Base-by-base conservation (phyloP, 2,113 vertebrate species). In the Motacilla alba region DNA sequence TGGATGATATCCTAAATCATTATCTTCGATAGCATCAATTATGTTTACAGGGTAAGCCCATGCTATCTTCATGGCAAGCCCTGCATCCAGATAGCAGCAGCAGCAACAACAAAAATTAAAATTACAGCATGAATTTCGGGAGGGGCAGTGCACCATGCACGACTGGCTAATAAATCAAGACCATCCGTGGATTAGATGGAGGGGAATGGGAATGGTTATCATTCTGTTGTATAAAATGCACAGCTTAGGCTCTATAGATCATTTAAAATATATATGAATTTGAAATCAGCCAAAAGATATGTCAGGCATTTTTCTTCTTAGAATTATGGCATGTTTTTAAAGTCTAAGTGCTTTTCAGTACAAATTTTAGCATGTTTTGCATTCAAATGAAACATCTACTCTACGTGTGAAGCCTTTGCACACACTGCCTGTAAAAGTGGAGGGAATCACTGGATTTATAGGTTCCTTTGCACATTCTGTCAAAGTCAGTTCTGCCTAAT, bases 1-100 rank as follows among this genome's bases (percentile, higher is more conserved):
- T 95, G 87, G 95, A 96, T 94, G 89, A 83, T 94, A 94, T 77
- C 87, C 89, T 96, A 96, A 97, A 96, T 97, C 79, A 81, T 94
- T 96, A 96, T 83, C 87, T 93, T 95, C 77, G 13, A 85, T 84
- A 93, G 35, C 88, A 96, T 89, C 95, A 88, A 83, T 95, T 96
- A 95, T 95, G 79, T 91, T 94, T 94, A 87, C 82, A 87, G 77
- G 83, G 41, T 90, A 95, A 93, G 82, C 84, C 70, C 49, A 63
- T 64, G 67, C 84, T 95, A 76, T 87, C 82, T 94, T 95, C 83
- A 87, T 85, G 95, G 72, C 81, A 90, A 83, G 50, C 2, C 2
- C 62, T 79, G 75, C 59, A 73, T 82, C 81, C 73, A 82, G 91
- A 62, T 66, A 82, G 13, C 60, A 94, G 81, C 79, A 43, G 44